Conservation (phyloP, 2,113 vertebrate species). For the Sialia sialis region DNA sequence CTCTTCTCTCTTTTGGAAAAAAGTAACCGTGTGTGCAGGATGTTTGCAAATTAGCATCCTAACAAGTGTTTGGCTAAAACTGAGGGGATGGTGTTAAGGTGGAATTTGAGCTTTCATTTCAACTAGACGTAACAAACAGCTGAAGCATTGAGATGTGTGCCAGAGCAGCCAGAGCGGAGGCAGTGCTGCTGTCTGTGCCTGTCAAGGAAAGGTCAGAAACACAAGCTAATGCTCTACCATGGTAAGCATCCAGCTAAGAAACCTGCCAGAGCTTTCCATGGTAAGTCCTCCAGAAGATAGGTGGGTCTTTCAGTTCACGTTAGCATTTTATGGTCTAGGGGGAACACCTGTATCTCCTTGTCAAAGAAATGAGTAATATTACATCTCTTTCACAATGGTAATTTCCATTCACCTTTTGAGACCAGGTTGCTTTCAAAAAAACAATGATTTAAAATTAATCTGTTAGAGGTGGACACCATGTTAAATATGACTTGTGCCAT, state of each 20-base stretch:
- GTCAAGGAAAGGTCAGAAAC: not conserved
- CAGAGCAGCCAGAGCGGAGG: not conserved
- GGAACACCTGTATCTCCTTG: not conserved
- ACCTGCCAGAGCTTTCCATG: not conserved
- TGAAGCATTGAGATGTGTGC: not conserved
- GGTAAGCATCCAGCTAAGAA: not conserved
- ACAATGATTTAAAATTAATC: constrained; percentile 43
- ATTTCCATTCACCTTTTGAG: constrained; percentile 20
- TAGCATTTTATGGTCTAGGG: not conserved
- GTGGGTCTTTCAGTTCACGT: not conserved
- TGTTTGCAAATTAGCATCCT: not conserved
- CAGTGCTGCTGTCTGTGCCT: not conserved
- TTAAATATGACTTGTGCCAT: not conserved
- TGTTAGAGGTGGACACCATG: not conserved
- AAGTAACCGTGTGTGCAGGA: not conserved
- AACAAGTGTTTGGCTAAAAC: not conserved
- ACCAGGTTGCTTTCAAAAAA: constrained; percentile 40
- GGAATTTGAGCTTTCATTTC: not conserved
- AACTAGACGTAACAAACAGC: not conserved
- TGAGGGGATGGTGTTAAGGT: not conserved
- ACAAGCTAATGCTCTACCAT: not conserved
- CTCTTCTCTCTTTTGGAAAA: not conserved
- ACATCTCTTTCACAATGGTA: not conserved
- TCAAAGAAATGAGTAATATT: constrained; percentile 32
- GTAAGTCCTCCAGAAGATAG: not conserved